phyloP scores from a whole-genome alignment of 2,888 invertebrate species.

The Callyntrura sp. region DNA sequence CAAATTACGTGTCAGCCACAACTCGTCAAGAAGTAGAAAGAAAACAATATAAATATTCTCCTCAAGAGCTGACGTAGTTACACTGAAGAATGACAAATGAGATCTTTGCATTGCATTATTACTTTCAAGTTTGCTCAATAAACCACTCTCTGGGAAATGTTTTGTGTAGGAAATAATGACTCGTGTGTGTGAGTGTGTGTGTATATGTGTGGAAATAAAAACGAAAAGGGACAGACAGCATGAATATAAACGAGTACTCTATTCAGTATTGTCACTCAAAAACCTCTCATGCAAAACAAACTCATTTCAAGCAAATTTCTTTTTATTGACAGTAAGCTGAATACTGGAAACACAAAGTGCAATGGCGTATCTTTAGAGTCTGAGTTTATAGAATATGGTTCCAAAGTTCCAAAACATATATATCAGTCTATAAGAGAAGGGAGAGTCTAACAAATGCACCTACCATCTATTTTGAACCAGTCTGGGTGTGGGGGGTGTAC shows the following conservation, averaged over 20 bases:
- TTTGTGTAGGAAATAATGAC: conserved; percentile 52
- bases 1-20: not conserved
- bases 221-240: not conserved
- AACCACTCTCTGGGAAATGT: conserved; percentile 16
- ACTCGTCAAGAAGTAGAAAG: not conserved
- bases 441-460: too few species aligned
- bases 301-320: not conserved
- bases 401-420: too few species aligned
- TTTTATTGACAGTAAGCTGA: not conserved
- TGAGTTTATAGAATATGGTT: too few species aligned
- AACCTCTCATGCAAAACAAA: conserved; percentile 25
- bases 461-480: too few species aligned
- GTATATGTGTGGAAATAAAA: not conserved
- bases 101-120: conserved; percentile 54
- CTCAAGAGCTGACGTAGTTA: conserved; percentile 37
- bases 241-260: conserved; percentile 29
- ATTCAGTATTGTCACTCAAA: conserved; percentile 39
- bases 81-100: conserved; percentile 59
- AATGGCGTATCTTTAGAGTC: too few species aligned
- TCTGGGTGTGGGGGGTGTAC: too few species aligned
- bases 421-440: too few species aligned
- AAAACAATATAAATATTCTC: conserved; percentile 4
- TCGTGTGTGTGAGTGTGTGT: not conserved
- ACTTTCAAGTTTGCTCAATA: conserved; percentile 37
- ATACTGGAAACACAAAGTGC: not conserved